Evolutionary conservation across 2,888 invertebrate species (phyloP).

Genomic region (Acanthosepion lycidas): DNA sequence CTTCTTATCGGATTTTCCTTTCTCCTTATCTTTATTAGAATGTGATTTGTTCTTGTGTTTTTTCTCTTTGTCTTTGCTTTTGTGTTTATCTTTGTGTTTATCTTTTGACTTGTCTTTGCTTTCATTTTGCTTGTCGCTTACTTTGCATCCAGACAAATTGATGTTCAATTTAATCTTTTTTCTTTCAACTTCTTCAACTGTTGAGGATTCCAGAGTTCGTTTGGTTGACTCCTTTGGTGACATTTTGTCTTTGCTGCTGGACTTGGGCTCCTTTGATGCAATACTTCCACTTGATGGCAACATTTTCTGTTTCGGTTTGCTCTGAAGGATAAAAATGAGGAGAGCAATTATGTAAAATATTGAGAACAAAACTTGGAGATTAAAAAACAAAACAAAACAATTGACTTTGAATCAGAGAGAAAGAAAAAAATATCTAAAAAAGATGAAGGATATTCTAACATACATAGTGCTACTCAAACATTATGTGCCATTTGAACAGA

Average conservation of each 20-base stretch:
- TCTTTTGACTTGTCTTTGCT: slow-evolving; percentile 23
- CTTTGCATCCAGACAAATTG: not conserved
- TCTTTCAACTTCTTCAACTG: not conserved
- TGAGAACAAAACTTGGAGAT: too few relatives aligned
- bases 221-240: not conserved
- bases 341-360: too few relatives aligned
- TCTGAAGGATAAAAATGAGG: not conserved
- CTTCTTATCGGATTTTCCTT: not conserved
- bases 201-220: not conserved
- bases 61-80: slow-evolving; percentile 37
- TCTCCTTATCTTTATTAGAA: not conserved
- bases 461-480: too few relatives aligned
- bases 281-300: not conserved
- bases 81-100: not conserved
- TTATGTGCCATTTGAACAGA: too few relatives aligned
- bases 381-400: not conserved
- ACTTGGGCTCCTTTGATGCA: slow-evolving; percentile 36
- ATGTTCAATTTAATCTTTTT: slow-evolving; percentile 35
- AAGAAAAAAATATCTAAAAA: not conserved
- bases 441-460: not conserved
- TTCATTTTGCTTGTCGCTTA: not conserved
- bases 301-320: slow-evolving; percentile 35
- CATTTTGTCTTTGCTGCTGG: slow-evolving; percentile 35
- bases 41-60: not conserved
- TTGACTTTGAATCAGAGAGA: not conserved